Evolutionary conservation across 2,888 invertebrate genomes (phyloP).

Genomic region (Plebejus melissa): DNA sequence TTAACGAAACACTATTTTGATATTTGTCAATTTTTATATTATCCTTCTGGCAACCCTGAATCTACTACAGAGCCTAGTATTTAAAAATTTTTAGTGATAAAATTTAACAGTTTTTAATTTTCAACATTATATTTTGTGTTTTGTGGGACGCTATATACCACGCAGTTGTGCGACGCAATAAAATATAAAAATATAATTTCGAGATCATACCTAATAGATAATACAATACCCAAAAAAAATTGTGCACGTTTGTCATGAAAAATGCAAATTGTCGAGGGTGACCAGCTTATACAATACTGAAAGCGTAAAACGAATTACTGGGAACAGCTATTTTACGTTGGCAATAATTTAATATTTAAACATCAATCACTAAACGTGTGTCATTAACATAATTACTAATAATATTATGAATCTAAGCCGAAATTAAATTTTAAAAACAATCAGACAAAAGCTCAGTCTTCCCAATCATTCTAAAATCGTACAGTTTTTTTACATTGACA

Average conservation of each 20-base stretch:
- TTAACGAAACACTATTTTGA: not conserved
- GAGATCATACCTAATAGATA: conserved; percentile 27
- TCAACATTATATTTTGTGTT: conserved; percentile 53
- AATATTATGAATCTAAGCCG: too few species aligned
- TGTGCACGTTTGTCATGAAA: conserved; percentile 18
- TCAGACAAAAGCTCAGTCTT: conserved; percentile 6
- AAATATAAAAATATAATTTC: not conserved
- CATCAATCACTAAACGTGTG: not conserved
- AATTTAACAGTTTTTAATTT: conserved; percentile 55
- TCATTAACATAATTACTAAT: not conserved
- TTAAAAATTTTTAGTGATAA: conserved; percentile 49
- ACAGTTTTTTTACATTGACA: not conserved
- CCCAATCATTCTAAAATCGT: not conserved
- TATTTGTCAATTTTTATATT: conserved; percentile 1
- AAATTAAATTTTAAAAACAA: not conserved
- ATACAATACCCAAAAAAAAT: not conserved
- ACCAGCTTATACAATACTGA: not conserved
- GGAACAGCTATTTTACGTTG: not conserved
- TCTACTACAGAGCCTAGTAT: conserved; percentile 31
- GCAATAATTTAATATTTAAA: not conserved
- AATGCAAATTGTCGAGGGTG: not conserved
- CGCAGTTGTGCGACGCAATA: conserved; percentile 28
- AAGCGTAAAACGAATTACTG: not conserved
- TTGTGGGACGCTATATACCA: conserved; percentile 30
- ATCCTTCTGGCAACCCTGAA: conserved; percentile 26